Percentiles rank a stretch among this genome's conserved stretches.
Conservation (phyloP, 2,888 invertebrate genomes). For the Cylloceria caligata region DNA sequence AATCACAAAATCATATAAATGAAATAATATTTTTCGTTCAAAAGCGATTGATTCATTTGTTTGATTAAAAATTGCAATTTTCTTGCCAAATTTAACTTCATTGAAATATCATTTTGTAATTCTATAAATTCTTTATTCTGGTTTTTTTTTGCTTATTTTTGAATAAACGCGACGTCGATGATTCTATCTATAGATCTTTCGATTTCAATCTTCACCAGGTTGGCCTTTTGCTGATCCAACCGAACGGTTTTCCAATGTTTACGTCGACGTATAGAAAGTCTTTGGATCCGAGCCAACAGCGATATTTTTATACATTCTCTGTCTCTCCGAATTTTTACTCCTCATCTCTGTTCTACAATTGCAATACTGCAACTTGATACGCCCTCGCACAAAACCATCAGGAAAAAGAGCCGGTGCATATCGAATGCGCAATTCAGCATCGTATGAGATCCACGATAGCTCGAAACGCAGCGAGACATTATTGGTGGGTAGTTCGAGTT, state of each 20-base stretch:
- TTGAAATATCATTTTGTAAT: neutral
- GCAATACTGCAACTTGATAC: slow-evolving; percentile 8
- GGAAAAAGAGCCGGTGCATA: slow-evolving; percentile 23
- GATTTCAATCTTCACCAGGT: slow-evolving; percentile 46
- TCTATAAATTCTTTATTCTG: neutral
- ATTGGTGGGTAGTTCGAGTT: slow-evolving; percentile 22
- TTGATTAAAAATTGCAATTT: neutral
- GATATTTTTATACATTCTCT: slow-evolving; percentile 75
- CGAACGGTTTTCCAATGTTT: slow-evolving; percentile 74
- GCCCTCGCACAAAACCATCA: slow-evolving; percentile 16
- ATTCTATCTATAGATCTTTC: too few relatives aligned
- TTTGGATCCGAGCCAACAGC: slow-evolving; percentile 73
- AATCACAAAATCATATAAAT: too few relatives aligned
- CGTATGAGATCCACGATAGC: slow-evolving; percentile 26
- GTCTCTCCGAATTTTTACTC: slow-evolving; percentile 40
- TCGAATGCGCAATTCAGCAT: slow-evolving; percentile 16
- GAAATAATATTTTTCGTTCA: neutral
- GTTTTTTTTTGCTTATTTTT: slow-evolving; percentile 46
- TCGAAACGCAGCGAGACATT: slow-evolving; percentile 23
- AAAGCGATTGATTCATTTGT: neutral
- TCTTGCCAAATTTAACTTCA: neutral
- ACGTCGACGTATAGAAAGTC: slow-evolving; percentile 68
- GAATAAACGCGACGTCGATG: too few relatives aligned
- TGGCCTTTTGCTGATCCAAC: slow-evolving; percentile 27
- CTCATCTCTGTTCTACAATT: slow-evolving; percentile 31